These are phyloP conservation scores for Danio rerio DNA, from an alignment of 2,113 vertebrate genomes.

Conservation along the genomic window DNA sequence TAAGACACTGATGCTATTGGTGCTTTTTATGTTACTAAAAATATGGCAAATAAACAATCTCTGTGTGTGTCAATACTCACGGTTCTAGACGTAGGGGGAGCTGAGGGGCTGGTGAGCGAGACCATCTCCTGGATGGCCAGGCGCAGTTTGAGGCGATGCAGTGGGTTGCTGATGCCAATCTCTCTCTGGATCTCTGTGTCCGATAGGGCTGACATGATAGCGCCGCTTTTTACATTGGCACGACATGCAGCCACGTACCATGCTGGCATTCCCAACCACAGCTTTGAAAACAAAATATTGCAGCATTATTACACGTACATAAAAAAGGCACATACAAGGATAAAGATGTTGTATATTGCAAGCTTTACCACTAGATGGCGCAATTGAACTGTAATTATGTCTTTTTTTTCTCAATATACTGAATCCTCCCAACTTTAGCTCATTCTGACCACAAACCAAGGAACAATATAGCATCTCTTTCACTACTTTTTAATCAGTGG, in stretches of 20 bases:
- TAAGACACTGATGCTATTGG: neutral
- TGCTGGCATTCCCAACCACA: constrained; percentile 98
- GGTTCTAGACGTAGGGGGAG: constrained; percentile 96
- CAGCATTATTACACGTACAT: neutral
- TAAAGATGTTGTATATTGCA: neutral
- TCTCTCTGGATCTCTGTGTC: constrained; percentile 98
- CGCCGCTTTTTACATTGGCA: constrained; percentile 97
- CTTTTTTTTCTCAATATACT: too few relatives aligned
- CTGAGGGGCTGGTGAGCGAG: constrained; percentile 95
- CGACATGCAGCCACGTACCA: constrained; percentile 98
- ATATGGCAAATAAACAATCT: neutral
- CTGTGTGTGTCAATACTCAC: constrained; percentile 79
- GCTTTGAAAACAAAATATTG: constrained; percentile 69
- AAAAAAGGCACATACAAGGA: neutral
- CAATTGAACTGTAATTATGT: too few relatives aligned
- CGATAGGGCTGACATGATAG: constrained; percentile 97
- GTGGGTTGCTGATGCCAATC: constrained; percentile 97
- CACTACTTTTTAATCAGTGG: neutral
- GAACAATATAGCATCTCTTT: neutral
- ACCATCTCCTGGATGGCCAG: constrained; percentile 99
- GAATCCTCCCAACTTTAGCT: neutral
- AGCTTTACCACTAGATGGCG: neutral
- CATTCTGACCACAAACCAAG: neutral
- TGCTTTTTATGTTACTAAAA: neutral
- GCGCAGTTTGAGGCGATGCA: constrained; percentile 94